Base-by-base conservation (phyloP, 2,888 invertebrate genomes). In the Orthosia incerta region DNA sequence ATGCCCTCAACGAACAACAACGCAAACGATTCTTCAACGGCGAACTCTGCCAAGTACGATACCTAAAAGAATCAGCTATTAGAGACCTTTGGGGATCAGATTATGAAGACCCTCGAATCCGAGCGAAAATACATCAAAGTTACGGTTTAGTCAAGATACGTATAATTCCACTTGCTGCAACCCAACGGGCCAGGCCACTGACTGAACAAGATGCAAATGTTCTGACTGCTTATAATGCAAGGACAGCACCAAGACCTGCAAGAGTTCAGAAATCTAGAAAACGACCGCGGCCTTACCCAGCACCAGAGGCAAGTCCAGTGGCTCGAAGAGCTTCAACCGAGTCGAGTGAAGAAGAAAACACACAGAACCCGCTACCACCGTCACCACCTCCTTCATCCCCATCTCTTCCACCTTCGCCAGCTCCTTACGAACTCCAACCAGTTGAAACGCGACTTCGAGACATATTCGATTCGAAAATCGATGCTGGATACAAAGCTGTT, bases 191-290 rank as follows among this genome's bases (percentile, higher is more conserved):
- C 39, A 93, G 96, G 2, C 96, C 96, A 0, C 87, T 96, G 0
- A 96, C 96, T 2, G 96, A 96, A 85, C 96, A 96, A 88, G 96
- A 96, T 67, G 96, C 96, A 0, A 96, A 96, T 80, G 96, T 96
- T 1, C 87, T 96, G 0, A 96, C 96, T 26, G 96, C 96, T 15
- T 96, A 96, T 79, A 96, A 96, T 75, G 96, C 96, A 1, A 91
- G 96, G 74, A 96, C 96, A 3, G 96, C 96, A 1, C 95, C 95
- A 0, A 91, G 95, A 79, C 95, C 96, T 9, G 93, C 92, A 0
- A 90, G 96, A 55, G 94, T 93, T 0, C 94, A 95, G 79, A 90
- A 93, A 79, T 89, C 94, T 2, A 91, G 95, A 63, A 92, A 94
- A 4, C 89, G 96, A 74, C 89, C 93, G 0, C 90, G 94, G 61